Evolutionary conservation across 64 coral and sea anemone genomes (phyloP), one percentile per base, ranked within the genome.

Genomic region (Astreopora myriophthalma): DNA sequence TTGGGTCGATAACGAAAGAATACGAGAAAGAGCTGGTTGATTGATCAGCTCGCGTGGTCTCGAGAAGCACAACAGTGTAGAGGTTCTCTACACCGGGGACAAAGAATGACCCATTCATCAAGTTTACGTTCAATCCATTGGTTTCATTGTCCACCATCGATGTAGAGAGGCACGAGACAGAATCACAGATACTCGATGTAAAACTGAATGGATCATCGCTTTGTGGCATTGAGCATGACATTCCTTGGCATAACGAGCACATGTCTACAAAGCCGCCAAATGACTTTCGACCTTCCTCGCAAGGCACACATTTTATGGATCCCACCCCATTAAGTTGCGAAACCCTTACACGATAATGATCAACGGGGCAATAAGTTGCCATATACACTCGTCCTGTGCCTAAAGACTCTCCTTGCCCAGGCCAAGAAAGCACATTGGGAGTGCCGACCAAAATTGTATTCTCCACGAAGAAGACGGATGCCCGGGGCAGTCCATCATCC

Each of bases 341-440:
- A 29, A 71, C 36, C 29, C 85, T 90, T 19, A 85, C 64, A 8
- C 97, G 90, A 29, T 90, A 79, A 30, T 90, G 86, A 82, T 93
- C 67, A 31, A 40, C 14, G 22, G 94, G 94, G 62, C 97, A 99
- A 84, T 96, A 87, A 1, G 75, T 91, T 32, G 69, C 70, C 20
- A 86, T 39, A 76, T 99, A 96, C 1, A 99, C 83, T 22, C 94
- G 80, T 31, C 97, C 97, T 14, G 90, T 92, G 25, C 84, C 76
- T 26, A 28, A 30, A n/a, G 58, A 75, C 27, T 79, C 90, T 13
- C 66, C 79, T 34, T 32, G 55, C 34, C 63, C 85, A 20, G 97
- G 97, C 94, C 93, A 99, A 2, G 97, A 64, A 31, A 72, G 46
- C 25, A 91, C 80, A 79, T 72, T 76, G 6, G 97, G 97, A 11